phyloP scores from a whole-genome alignment of 2,888 invertebrate species.

The Lomographa bimaculata region DNA sequence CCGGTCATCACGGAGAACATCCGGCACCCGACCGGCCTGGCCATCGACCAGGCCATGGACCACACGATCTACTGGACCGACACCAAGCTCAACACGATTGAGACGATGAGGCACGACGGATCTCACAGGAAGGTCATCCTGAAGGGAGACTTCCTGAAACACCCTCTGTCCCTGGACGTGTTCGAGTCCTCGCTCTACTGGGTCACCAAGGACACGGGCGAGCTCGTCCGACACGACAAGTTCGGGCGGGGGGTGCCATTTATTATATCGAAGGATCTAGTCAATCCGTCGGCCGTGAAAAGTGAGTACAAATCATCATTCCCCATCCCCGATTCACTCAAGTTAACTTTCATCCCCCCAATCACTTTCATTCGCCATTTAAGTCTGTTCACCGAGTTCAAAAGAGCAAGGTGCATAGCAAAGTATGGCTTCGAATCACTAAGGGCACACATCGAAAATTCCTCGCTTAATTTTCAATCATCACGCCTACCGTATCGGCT shows the following conservation, averaged over 20 bases:
- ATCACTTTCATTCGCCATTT: too few species aligned
- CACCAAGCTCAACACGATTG: slow-evolving; percentile 94
- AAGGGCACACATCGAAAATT: too few species aligned
- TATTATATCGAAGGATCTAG: slow-evolving; percentile 91
- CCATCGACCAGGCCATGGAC: slow-evolving; percentile 95
- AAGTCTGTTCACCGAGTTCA: too few species aligned
- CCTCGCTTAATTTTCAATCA: too few species aligned
- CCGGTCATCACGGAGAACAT: slow-evolving; percentile 92
- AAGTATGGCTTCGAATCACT: too few species aligned
- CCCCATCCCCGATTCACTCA: too few species aligned
- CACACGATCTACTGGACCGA: slow-evolving; percentile 98
- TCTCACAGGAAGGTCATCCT: slow-evolving; percentile 88
- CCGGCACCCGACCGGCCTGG: slow-evolving; percentile 93
- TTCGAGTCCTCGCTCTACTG: slow-evolving; percentile 97
- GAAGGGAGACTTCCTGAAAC: slow-evolving; percentile 88
- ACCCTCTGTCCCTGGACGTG: slow-evolving; percentile 95
- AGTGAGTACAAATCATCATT: slow-evolving; percentile 65
- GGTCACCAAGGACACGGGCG: slow-evolving; percentile 95
- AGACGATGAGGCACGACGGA: slow-evolving; percentile 93
- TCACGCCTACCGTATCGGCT: too few species aligned
- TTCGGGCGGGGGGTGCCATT: slow-evolving; percentile 97
- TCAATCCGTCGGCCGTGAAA: slow-evolving; percentile 94
- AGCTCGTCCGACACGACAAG: slow-evolving; percentile 95
- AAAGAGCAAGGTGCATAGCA: too few species aligned
- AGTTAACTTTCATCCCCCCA: too few species aligned